Base-by-base conservation (phyloP, 1,140 invertebrate species). In the Scaptomyza graminum region DNA sequence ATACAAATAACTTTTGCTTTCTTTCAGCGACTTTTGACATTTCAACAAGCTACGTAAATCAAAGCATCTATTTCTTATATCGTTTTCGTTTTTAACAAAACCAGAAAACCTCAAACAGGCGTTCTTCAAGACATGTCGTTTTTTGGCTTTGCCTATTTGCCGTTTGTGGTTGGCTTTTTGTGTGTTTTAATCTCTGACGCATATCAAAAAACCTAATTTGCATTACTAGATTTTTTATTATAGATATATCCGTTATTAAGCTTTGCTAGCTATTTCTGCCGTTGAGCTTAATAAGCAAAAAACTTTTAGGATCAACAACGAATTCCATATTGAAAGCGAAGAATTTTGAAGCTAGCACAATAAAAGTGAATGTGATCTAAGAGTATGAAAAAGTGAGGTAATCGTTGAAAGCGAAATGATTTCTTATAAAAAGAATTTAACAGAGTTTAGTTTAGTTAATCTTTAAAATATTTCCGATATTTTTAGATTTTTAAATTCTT, bases 151-250 rank as follows among this genome's bases (percentile, higher is more conserved):
- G 31, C 13, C 43, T 63, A 43, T 55, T 70, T 55, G 51, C 22
- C 43, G 37, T 61, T 63, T 57, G 12, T 63, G 44, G 9, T n/a
- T 64, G 31, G 18, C 47, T 44, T 62, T 70, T 62, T 54, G 55
- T 34, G 74, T 52, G 46, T 18, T 15, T 71, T 34, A 61, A 74
- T 78, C 79, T 52, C 56, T 62, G 54, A 57, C 70, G 54, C 64
- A 69, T 59, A 70, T 44, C 59, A 37, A 31, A 57, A 64, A 62
- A 64, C 15, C 60, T 79, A 56, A 87, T 87, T 87, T 88, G 83
- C 82, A 87, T 87, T 79, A 79, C 83, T 82, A 76, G 82, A 82
- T 85, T 78, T 83, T 63, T 15, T 44, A 69, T 70, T 72, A 59
- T 65, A 75, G 82, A 85, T 81, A 80, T 61, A 39, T 43, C 11